phyloP scores from a whole-genome alignment of 2,797 vertebrate genomes.

The Etheostoma nigrum region DNA sequence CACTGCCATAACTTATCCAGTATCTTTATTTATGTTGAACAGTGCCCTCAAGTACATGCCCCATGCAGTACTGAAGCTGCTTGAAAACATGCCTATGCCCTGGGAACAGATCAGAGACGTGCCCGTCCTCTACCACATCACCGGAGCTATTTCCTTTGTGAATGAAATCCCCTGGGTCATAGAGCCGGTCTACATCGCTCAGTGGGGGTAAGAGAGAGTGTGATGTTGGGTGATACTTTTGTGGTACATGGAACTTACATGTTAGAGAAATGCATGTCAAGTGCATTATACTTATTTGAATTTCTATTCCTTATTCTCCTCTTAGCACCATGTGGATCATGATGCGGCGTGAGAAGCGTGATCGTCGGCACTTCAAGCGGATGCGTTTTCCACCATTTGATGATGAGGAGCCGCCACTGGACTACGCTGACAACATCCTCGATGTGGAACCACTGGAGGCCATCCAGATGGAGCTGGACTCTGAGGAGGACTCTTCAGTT shows the following conservation, averaged over 20 bases:
- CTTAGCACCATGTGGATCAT: slow-evolving; percentile 99
- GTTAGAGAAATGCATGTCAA: neutral
- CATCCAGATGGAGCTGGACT: slow-evolving; percentile 97
- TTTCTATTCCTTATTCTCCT: neutral
- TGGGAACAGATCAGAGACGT: slow-evolving; percentile 99
- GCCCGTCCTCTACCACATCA: slow-evolving; percentile 98
- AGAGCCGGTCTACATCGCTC: slow-evolving; percentile 97
- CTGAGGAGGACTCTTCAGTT: slow-evolving; percentile 93
- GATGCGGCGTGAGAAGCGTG: slow-evolving; percentile 99
- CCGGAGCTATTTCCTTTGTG: slow-evolving; percentile 98
- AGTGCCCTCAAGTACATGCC: slow-evolving; percentile 99
- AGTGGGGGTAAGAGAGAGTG: slow-evolving; percentile 91
- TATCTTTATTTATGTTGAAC: slow-evolving; percentile 15
- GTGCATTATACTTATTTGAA: neutral
- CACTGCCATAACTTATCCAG: neutral
- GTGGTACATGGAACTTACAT: rapidly evolving
- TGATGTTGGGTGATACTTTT: neutral
- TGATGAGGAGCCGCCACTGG: slow-evolving; percentile 96
- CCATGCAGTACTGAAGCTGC: slow-evolving; percentile 96
- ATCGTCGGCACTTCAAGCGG: slow-evolving; percentile 97
- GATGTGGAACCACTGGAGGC: slow-evolving; percentile 98
- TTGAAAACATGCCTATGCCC: slow-evolving; percentile 99
- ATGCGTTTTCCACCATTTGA: slow-evolving; percentile 99
- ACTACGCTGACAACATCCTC: slow-evolving; percentile 98
- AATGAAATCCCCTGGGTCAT: slow-evolving; percentile 99